Evolutionary conservation across 2,113 vertebrate species (phyloP).

Genomic region (Aviceda subcristata): DNA sequence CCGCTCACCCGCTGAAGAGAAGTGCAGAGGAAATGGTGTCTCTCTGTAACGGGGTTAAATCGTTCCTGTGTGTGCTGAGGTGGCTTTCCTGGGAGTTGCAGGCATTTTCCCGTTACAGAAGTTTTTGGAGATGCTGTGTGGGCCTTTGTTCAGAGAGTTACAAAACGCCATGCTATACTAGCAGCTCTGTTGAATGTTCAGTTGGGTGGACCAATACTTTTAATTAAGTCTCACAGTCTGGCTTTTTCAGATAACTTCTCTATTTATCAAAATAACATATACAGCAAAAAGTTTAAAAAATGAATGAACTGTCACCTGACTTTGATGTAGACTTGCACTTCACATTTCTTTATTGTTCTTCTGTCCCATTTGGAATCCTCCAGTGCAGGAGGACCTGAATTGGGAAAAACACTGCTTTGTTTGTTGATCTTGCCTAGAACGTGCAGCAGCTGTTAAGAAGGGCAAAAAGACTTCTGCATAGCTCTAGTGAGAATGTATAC

Average conservation of each 20-base stretch:
- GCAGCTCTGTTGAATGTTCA: neutral
- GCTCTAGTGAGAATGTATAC: no score
- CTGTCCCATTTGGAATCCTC: neutral
- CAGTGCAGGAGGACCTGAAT: neutral
- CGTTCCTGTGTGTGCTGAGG: accelerated
- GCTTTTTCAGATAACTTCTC: neutral
- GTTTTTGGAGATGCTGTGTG: neutral
- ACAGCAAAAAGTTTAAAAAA: neutral
- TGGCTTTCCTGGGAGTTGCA: neutral
- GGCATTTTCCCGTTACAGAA: neutral
- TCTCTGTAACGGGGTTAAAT: neutral
- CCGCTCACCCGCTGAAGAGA: neutral
- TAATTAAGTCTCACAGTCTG: neutral
- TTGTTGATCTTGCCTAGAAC: neutral
- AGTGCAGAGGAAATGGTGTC: neutral
- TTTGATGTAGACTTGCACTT: neutral
- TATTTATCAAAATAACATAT: neutral
- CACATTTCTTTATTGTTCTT: neutral
- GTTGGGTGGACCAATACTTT: neutral
- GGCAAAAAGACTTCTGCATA: neutral
- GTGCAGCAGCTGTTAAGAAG: neutral
- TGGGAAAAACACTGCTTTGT: neutral
- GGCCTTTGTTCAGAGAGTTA: neutral
- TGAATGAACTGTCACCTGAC: neutral
- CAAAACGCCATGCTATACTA: neutral